Evolutionary conservation across 2,888 invertebrate species (phyloP).

Genomic region (Perizoma affinitatum): DNA sequence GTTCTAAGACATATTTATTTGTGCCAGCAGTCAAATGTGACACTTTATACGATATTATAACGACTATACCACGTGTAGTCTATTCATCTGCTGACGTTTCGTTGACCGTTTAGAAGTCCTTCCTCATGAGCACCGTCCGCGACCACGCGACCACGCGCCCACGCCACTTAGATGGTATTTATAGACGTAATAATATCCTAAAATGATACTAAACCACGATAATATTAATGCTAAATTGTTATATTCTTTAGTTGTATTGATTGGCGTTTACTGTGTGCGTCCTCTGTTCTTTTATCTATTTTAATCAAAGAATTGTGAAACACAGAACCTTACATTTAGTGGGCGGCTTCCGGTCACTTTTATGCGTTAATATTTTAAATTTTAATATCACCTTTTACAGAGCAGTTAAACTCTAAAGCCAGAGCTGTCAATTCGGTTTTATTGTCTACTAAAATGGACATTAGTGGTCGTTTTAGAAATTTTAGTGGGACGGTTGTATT

Average conservation of each 20-base stretch:
- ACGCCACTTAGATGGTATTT: no score
- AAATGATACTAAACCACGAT: no score
- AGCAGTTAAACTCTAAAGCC: constrained; percentile 33
- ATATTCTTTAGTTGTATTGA: background rate
- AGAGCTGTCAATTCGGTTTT: constrained; percentile 39
- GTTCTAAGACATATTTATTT: no score
- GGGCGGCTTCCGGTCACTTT: constrained; percentile 37
- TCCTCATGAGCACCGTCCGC: no score
- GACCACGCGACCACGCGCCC: no score
- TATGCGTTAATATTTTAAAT: constrained; percentile 33
- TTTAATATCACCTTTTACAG: constrained; percentile 35
- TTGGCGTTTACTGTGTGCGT: constrained; percentile 18
- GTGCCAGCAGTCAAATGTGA: no score
- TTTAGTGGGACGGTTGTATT: constrained; percentile 32
- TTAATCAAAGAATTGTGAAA: constrained; percentile 25
- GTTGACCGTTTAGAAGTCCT: no score
- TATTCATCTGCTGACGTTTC: no score
- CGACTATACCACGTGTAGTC: no score
- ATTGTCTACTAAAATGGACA: constrained; percentile 37
- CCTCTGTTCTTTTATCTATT: constrained; percentile 13
- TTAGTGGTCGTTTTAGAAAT: constrained; percentile 26
- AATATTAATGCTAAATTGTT: no score
- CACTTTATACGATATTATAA: no score
- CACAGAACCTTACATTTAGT: constrained; percentile 20
- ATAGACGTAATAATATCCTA: no score